These are phyloP conservation scores for Rhinella marina DNA, from an alignment of 2,797 vertebrate genomes.

Conservation along the genomic window DNA sequence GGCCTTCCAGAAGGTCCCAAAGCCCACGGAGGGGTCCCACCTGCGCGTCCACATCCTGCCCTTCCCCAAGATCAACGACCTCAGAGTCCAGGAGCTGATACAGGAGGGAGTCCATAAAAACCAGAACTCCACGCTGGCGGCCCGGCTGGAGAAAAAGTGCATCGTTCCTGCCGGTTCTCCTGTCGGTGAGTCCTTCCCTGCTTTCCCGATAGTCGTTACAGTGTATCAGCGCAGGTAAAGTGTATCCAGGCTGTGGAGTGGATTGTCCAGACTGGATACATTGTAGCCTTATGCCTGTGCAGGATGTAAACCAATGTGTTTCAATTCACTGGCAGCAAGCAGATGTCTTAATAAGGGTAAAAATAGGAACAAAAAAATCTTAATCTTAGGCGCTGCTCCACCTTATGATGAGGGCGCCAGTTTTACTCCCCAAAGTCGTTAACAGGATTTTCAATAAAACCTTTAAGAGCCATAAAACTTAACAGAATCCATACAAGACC, in stretches of 20 bases:
- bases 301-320: too few species aligned
- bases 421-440: constrained; percentile 4
- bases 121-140: constrained; percentile 71
- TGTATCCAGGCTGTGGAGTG: too few species aligned
- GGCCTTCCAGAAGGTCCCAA: constrained; percentile 97
- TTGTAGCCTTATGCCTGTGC: too few species aligned
- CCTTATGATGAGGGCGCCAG: constrained; percentile 29
- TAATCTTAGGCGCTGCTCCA: background rate
- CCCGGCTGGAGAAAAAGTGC: constrained; percentile 87
- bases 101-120: constrained; percentile 86
- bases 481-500: background rate
- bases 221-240: background rate
- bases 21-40: constrained; percentile 95
- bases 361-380: too few species aligned
- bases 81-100: constrained; percentile 84
- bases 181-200: constrained; percentile 82
- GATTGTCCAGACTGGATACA: too few species aligned
- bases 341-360: too few species aligned
- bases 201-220: background rate
- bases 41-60: constrained; percentile 92
- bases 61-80: constrained; percentile 86
- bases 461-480: background rate
- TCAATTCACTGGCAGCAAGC: too few species aligned
- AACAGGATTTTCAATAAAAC: background rate
- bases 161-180: constrained; percentile 93